Evolutionary conservation across 1,140 invertebrate species (phyloP), one percentile per base, ranked within the genome.

Genomic region (Drosophila nigromelanica): DNA sequence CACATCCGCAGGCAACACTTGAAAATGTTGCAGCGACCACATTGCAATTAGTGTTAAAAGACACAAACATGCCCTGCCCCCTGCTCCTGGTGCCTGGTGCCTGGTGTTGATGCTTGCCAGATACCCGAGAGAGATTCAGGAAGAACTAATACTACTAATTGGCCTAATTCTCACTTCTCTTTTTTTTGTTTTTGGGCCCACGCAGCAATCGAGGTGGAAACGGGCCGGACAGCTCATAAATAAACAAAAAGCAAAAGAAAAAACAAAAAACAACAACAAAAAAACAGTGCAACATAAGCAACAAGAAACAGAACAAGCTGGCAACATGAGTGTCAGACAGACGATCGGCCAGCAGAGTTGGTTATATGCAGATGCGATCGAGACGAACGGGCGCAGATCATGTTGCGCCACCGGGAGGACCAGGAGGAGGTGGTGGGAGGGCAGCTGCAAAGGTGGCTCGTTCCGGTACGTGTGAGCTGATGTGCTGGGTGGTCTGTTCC

Each of bases 391-490:
- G 43, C 18, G 50, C 8, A 58, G 60, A 55, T 76, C 69, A 73
- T 60, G 66, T 51, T 51, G 74, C 61, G 12, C 37, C n/a, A 12
- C 21, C 21, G 35, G 27, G 35, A n/a, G 39, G 47, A 15, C 12
- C 14, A 15, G 12, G 37, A 5, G 39, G 64, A 11, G 18, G 18
- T 18, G 18, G 18, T 7, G 50, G n/a, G 33, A 18, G n/a, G n/a
- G 64, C 27, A 24, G 50, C 43, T 35, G 30, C 10, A 27, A 27
- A 27, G 30, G 6, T 33, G 40, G 39, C 51, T 50, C 82, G 82
- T 87, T 87, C 83, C 83, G 87, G 76, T 77, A 90, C 68, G 86
- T 90, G 87, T 86, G 87, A 90, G 77, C 81, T 90, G 87, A 90
- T 86, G 75, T 76, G 87, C 72, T 90, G 87, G 82, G 87, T 90